Conservation (phyloP, 2,888 invertebrate species). For the Scaptomyza caliginosa region DNA sequence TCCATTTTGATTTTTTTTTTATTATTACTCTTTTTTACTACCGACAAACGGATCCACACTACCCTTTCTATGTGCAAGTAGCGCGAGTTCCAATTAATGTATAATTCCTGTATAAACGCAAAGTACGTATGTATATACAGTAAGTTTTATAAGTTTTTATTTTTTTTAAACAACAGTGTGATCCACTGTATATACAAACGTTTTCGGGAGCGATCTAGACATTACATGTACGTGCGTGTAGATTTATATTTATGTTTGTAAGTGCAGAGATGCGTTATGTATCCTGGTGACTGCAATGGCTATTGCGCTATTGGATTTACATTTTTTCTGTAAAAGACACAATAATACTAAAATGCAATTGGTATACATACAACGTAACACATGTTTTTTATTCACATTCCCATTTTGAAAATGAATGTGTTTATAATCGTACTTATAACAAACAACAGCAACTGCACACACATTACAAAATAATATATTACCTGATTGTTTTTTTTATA, state of each 20-base stretch:
- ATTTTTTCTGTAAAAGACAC: constrained; percentile 55
- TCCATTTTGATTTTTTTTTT: too few species aligned
- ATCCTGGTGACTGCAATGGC: neutral
- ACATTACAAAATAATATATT: neutral
- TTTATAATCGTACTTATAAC: neutral
- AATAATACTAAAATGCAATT: constrained; percentile 52
- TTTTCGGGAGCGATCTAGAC: constrained; percentile 5
- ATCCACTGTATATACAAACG: too few species aligned
- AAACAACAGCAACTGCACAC: neutral
- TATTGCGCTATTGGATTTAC: constrained; percentile 2
- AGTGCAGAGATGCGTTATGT: neutral
- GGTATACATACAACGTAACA: constrained; percentile 61
- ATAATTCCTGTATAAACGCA: too few species aligned
- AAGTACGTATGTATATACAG: too few species aligned
- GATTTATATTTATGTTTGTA: neutral
- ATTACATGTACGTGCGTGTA: neutral
- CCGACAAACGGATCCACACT: too few species aligned
- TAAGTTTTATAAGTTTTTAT: too few species aligned
- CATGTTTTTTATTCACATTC: neutral
- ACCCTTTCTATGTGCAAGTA: too few species aligned
- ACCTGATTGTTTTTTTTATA: neutral
- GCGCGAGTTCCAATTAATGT: too few species aligned
- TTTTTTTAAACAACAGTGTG: too few species aligned
- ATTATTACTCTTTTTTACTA: too few species aligned
- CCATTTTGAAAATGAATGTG: neutral